Evolutionary conservation across 2,888 invertebrate species (phyloP), one percentile per base, ranked within the genome.

Genomic region (Platycheirus rosarum): DNA sequence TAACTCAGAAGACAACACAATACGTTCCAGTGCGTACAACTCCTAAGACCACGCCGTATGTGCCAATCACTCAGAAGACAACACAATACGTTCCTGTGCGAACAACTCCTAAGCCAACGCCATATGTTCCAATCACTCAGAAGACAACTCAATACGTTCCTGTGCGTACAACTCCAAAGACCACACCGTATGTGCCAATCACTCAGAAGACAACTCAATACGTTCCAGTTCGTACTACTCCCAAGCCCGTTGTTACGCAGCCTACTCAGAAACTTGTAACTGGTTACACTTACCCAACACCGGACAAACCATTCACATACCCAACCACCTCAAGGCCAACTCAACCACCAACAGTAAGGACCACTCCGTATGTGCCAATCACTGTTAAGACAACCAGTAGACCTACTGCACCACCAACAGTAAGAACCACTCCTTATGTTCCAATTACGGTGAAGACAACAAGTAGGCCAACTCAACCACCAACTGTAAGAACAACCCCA

Each of bases 391-490:
- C 84, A 7, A 73, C 49, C 37, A 51, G 23, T n/a, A 9, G 11
- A 6, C 46, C 70, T 2, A 32, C 62, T 6, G 86, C 86, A 2
- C 23, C 44, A 26, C 37, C 42, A 16, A 44, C 60, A 42, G 32
- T 55, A 35, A 37, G 68, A 23, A n/a, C 63, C 13, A 42, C 55
- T 14, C 29, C 35, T 53, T 14, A 62, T 42, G 18, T 53, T 23
- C 55, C 51, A 40, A 11, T 14, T 53, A 46, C 82, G 37, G 71
- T 75, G 16, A 35, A 46, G 37, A 3, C 57, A 74, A 14, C 84
- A 87, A 13, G 85, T 86, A 84, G 80, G 6, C 74, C 85, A 11
- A 80, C 68, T 9, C 79, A 69, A 57, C 84, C 85, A 14, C 86
- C 85, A 86, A 62, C 74, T 16, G 53, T 49, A 5, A 74, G 35